phyloP scores from a whole-genome alignment of 1,140 invertebrate genomes.

The Solenopsis invicta region DNA sequence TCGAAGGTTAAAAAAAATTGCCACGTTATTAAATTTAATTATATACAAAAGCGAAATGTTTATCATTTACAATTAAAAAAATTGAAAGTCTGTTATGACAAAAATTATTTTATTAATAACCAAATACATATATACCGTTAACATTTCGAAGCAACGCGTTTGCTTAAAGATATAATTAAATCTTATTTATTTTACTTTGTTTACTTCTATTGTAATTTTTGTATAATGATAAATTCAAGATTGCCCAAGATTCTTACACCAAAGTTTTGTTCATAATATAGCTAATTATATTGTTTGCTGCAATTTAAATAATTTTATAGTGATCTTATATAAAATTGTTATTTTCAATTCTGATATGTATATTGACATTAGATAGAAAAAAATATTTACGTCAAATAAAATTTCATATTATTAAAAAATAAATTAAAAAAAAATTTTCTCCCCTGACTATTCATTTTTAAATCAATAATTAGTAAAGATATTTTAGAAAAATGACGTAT shows the following conservation, averaged over 20 bases:
- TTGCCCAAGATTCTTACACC: background rate
- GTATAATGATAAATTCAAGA: background rate
- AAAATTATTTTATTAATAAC: constrained; percentile 6
- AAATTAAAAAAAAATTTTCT: constrained; percentile 34
- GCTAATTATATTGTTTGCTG: constrained; percentile 5
- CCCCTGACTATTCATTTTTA: background rate
- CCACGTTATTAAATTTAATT: too few species aligned
- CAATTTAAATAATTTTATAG: constrained; percentile 28
- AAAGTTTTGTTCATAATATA: constrained; percentile 22
- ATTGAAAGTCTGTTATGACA: background rate
- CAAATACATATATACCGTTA: background rate
- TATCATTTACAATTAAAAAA: background rate
- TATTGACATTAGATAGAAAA: background rate
- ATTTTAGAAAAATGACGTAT: background rate
- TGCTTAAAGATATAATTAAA: background rate
- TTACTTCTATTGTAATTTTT: background rate
- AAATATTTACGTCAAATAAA: constrained; percentile 13
- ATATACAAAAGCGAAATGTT: too few species aligned
- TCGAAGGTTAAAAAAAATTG: too few species aligned
- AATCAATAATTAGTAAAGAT: background rate
- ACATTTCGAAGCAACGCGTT: background rate
- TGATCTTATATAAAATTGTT: constrained; percentile 12
- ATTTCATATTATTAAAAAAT: constrained; percentile 36
- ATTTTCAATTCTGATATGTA: constrained; percentile 12
- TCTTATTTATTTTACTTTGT: background rate